phyloP scores from a whole-genome alignment of 2,113 vertebrate genomes.

The Crotophaga sulcirostris region DNA sequence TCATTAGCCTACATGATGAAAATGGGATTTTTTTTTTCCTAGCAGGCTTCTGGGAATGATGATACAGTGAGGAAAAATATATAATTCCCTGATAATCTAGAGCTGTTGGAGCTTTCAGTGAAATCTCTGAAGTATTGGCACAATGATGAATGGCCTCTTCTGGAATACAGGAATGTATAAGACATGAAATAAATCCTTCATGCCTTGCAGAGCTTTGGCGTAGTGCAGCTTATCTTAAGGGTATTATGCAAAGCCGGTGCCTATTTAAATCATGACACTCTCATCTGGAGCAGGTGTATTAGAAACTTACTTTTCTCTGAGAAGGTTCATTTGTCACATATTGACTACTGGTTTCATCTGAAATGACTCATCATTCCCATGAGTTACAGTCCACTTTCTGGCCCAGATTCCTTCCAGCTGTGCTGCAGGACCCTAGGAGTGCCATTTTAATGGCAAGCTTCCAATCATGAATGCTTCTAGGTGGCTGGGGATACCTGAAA shows the following conservation, averaged over 20 bases:
- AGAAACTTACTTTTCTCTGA: background rate
- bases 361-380: background rate
- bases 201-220: constrained; percentile 13
- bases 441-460: background rate
- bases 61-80: constrained; percentile 46
- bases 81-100: constrained; percentile 57
- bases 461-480: background rate
- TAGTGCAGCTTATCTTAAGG: constrained; percentile 47
- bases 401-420: background rate
- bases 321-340: constrained; percentile 25
- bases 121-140: constrained; percentile 59
- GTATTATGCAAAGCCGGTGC: constrained; percentile 51
- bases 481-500: background rate
- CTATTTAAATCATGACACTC: constrained; percentile 41
- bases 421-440: background rate
- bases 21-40: background rate
- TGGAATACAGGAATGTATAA: constrained; percentile 34
- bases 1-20: constrained; percentile 11
- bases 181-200: constrained; percentile 54
- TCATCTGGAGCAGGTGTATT: constrained; percentile 58
- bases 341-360: background rate
- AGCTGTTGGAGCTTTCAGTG: constrained; percentile 45
- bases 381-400: background rate
- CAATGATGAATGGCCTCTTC: constrained; percentile 46
- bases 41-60: constrained; percentile 42